Evolutionary conservation across 35 echinoderm and acorn worm genomes (phyloP).

Genomic region (Lytechinus variegatus): DNA sequence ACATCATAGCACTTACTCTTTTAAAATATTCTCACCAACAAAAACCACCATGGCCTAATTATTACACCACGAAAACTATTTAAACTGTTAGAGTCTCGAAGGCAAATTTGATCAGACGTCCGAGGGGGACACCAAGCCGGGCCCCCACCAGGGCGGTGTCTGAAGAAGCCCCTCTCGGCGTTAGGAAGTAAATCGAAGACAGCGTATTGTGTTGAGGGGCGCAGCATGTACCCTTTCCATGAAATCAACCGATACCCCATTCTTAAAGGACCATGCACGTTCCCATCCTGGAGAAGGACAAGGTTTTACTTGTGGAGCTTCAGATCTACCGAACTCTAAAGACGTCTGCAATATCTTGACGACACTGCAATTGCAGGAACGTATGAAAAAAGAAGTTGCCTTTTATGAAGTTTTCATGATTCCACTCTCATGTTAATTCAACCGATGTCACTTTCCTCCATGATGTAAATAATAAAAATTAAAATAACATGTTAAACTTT

Average conservation of each 20-base stretch:
- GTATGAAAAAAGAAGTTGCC: too few relatives aligned
- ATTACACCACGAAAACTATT: not conserved
- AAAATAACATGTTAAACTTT: not conserved
- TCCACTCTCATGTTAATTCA: too few relatives aligned
- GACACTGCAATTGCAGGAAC: too few relatives aligned
- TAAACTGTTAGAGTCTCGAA: not conserved
- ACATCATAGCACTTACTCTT: not conserved
- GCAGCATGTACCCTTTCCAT: not conserved
- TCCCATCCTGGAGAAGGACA: not conserved
- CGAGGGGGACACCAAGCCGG: not conserved
- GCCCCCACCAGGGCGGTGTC: not conserved
- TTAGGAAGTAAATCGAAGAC: not conserved
- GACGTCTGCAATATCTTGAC: too few relatives aligned
- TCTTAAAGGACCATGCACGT: not conserved
- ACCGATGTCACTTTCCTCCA: too few relatives aligned
- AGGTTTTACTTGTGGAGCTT: not conserved
- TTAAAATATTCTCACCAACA: not conserved
- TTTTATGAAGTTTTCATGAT: too few relatives aligned
- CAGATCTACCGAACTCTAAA: too few relatives aligned
- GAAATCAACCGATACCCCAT: not conserved
- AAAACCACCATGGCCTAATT: not conserved
- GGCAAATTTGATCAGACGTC: slow-evolving; percentile 8
- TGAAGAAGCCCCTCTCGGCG: not conserved
- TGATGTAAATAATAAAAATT: too few relatives aligned
- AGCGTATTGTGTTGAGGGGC: not conserved